Conservation (phyloP, 2,888 invertebrate species). For the Cryptophagus acutangulus region DNA sequence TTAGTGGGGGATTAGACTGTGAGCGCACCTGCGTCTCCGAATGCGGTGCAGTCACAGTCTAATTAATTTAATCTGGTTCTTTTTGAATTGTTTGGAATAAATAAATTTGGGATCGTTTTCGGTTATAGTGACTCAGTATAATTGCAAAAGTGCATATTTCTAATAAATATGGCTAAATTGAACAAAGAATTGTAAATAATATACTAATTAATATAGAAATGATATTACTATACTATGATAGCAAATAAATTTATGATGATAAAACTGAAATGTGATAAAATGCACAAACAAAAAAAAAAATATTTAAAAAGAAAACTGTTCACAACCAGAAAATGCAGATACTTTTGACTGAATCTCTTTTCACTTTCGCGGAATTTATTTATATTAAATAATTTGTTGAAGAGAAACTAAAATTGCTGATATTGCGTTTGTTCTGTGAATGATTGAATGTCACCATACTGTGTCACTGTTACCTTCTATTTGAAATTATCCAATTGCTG, state of each 20-base stretch:
- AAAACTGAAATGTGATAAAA: slow-evolving; percentile 22
- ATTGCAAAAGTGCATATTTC: slow-evolving; percentile 15
- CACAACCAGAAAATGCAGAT: slow-evolving; percentile 15
- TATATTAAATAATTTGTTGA: too few species aligned
- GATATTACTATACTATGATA: slow-evolving; percentile 11
- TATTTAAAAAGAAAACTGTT: too few species aligned
- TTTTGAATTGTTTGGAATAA: too few species aligned
- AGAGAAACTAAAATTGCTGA: too few species aligned
- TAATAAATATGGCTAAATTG: slow-evolving; percentile 10
- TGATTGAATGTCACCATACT: slow-evolving; percentile 14
- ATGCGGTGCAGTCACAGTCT: too few species aligned
- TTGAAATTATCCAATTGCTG: too few species aligned
- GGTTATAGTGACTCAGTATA: slow-evolving; percentile 31
- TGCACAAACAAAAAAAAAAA: slow-evolving; percentile 17
- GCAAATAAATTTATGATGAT: slow-evolving; percentile 14
- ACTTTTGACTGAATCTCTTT: slow-evolving; percentile 20
- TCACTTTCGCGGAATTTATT: too few species aligned
- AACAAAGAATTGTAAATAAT: slow-evolving; percentile 24
- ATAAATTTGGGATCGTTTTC: too few species aligned
- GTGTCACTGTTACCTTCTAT: slow-evolving; percentile 27
- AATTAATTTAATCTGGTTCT: too few species aligned
- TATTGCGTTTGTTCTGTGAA: too few species aligned
- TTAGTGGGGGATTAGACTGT: too few species aligned
- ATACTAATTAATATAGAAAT: slow-evolving; percentile 21
- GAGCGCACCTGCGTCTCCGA: too few species aligned